phyloP scores from a whole-genome alignment of 2,113 vertebrate species.

The Tetraodon nigroviridis region DNA sequence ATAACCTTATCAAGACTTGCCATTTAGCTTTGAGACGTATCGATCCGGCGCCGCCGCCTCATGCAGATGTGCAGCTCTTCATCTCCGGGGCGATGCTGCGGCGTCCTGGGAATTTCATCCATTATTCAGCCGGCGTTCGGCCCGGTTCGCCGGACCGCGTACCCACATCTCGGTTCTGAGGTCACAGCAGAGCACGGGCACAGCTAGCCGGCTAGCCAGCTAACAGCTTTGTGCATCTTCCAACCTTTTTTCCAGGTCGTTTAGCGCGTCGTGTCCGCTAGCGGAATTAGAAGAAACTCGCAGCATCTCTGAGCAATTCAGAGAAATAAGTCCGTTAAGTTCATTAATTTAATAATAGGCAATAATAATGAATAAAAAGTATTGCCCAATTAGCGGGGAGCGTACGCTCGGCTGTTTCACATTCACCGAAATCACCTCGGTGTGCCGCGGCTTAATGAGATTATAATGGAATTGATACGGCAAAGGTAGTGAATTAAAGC shows the following conservation, averaged over 20 bases:
- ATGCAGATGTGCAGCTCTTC: slow-evolving; percentile 69
- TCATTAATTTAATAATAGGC: slow-evolving; percentile 77
- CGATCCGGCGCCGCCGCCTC: slow-evolving; percentile 54
- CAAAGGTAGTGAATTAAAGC: slow-evolving; percentile 73
- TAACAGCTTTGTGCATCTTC: no score
- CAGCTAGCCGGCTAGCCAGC: slow-evolving; percentile 48
- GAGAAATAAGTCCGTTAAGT: slow-evolving; percentile 72
- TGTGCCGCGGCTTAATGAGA: slow-evolving; percentile 72
- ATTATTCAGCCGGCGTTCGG: slow-evolving; percentile 46
- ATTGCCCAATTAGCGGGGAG: slow-evolving; percentile 71
- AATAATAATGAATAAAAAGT: slow-evolving; percentile 74
- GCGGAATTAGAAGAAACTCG: slow-evolving; percentile 70
- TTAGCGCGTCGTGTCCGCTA: slow-evolving; percentile 48
- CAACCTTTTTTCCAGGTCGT: background rate
- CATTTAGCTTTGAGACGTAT: slow-evolving; percentile 70
- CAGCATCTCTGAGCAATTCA: slow-evolving; percentile 66
- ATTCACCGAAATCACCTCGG: slow-evolving; percentile 66
- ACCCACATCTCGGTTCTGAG: no score
- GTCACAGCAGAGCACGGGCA: background rate
- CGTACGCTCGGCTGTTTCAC: slow-evolving; percentile 60
- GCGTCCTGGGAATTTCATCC: slow-evolving; percentile 54
- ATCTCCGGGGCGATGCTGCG: slow-evolving; percentile 53
- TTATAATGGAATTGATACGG: slow-evolving; percentile 73
- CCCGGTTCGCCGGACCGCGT: slow-evolving; percentile 27
- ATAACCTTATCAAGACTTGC: slow-evolving; percentile 71